Evolutionary conservation across 2,888 invertebrate genomes (phyloP).

Genomic region (Galerucella nymphaeae): DNA sequence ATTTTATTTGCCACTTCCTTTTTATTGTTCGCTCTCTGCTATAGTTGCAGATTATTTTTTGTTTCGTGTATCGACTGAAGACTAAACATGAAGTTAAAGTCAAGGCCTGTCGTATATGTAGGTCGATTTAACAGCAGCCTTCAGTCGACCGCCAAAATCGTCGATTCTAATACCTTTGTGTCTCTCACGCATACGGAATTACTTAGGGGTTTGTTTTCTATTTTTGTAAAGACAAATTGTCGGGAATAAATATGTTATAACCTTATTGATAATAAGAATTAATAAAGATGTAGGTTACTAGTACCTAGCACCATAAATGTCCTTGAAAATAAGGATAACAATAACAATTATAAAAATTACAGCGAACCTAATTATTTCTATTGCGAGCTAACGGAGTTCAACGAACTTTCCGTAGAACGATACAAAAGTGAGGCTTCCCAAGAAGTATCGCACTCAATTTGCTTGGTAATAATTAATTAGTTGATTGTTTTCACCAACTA

Average conservation of each 20-base stretch:
- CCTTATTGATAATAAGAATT: too few relatives aligned
- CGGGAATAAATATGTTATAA: too few relatives aligned
- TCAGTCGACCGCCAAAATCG: slow-evolving; percentile 11
- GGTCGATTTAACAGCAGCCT: slow-evolving; percentile 18
- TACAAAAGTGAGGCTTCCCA: not conserved
- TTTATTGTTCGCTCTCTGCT: too few relatives aligned
- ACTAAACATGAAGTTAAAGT: slow-evolving; percentile 25
- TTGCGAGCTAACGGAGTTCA: not conserved
- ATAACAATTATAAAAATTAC: slow-evolving; percentile 13
- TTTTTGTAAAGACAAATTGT: not conserved
- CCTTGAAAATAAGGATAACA: slow-evolving; percentile 13
- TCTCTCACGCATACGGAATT: slow-evolving; percentile 14
- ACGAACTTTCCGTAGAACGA: not conserved
- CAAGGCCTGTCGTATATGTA: slow-evolving; percentile 31
- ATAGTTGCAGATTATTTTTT: too few relatives aligned
- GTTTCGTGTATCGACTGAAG: not conserved
- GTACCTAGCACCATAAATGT: not conserved
- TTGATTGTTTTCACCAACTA: not conserved
- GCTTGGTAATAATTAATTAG: not conserved
- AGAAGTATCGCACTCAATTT: not conserved
- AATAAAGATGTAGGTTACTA: slow-evolving; percentile 12
- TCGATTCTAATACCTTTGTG: not conserved
- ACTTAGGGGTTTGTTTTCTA: slow-evolving; percentile 12
- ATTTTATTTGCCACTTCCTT: too few relatives aligned
- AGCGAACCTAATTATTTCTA: not conserved